Base-by-base conservation (phyloP, 1,140 invertebrate genomes). In the Nomia melanderi region DNA sequence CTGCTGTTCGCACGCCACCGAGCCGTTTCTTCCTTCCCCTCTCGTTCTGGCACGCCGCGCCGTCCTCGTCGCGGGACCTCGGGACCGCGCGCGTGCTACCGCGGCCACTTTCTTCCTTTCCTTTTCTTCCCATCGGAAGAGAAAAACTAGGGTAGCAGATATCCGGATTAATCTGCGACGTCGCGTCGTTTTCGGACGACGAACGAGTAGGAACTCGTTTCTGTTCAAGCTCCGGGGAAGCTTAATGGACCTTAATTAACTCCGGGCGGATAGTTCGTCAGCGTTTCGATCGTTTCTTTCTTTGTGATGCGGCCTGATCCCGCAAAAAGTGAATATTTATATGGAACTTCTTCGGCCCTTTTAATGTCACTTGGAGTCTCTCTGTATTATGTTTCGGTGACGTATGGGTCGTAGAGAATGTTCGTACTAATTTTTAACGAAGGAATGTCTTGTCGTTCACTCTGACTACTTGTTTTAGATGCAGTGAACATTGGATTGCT, bases 1-100 rank as follows among this genome's bases (percentile, higher is more conserved):
- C 90, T 91, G 90, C 89, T 89, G 88, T 88, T 89, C 86, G 88
- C 89, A 89, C 89, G 89, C 89, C 89, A 88, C 86, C 81, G 76
- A 80, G 65, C 67, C 41, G 36, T 64, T 36, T 56, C 41, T 67
- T 73, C 60, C 69, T 62, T 50, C n/a, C 47, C 20, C 7, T 50
- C 41, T 54, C 63, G 20, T 44, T 76, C 72, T 71, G 67, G 11
- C 54, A 71, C 47, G 3, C 2, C 62, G 54, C 60, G 27, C 65
- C 59, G 56, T 64, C 44, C 9, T 72, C 76, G 27, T 39, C 36
- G 20, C 0, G 1, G 14, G 39, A 17, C 4, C 36, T 62, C 54
- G 27, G 53, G 63, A 50, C 47, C 9, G 23, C 62, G 39, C 67
- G 53, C 74, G 76, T 83, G 70, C 77, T 65, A 78, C 50, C 74